Evolutionary conservation across 2,888 invertebrate genomes (phyloP), one percentile per base, ranked within the genome.

Genomic region (Erebia ligea): DNA sequence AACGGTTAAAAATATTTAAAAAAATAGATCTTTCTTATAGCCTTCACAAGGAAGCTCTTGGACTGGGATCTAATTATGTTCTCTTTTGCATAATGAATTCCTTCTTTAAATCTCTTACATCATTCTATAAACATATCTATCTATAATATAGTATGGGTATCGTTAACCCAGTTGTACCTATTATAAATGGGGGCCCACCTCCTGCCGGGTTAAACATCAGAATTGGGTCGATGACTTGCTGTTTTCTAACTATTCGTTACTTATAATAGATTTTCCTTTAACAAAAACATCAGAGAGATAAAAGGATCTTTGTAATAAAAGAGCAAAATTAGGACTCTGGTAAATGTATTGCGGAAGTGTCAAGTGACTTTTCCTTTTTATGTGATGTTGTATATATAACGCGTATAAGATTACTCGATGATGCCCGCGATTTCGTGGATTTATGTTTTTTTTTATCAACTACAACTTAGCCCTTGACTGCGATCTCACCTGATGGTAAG

Each of bases 221-320:
- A 69, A 63, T 65, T 62, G 65, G 62, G 61, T 72, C 66, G 63
- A 25, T 69, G 72, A 72, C 67, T 72, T 67, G 71, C 71, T 15
- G 48, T 54, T 69, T 59, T 5, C 8, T 40, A 15, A 21, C 50
- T 50, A 40, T 59, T 50, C 17, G 52, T 69, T 65, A 13, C 58
- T 19, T 58, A 54, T 64, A 25, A 13, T 56, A 63, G 45, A 40
- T 68, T 42, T 67, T 58, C 34, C 50, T 50, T 15, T 25, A 17
- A 58, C 8, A 59, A 17, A 17, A 59, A 42, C 17, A 59, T n/a
- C 9, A 40, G 40, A 59, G n/a, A 67, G 11, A 15, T 13, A 25
- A 21, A 57, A 56, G 11, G 1, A 56, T 56, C 13, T 67, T 34
- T n/a, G 65, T 9, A 19, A 42, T 67, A 11, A 34, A 67, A 50